A percentile compares a stretch with the other conserved stretches of the same genome.
Conservation (phyloP, 2,888 invertebrate species). For the Coenonympha arcania region DNA sequence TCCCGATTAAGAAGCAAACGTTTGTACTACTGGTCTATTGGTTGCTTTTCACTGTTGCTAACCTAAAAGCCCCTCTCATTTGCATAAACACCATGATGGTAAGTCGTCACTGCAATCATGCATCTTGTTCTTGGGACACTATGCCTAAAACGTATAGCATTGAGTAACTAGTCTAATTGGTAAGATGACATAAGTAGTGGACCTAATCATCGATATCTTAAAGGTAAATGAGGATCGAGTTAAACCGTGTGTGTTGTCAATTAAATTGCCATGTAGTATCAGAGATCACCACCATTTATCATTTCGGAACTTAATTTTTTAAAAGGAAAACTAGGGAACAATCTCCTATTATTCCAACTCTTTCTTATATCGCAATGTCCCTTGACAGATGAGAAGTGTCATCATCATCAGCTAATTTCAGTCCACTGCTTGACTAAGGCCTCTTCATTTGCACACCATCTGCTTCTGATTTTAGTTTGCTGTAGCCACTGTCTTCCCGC, state of each 20-base stretch:
- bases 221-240: slow-evolving; percentile 21
- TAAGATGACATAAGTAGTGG: slow-evolving; percentile 20
- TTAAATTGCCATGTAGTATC: slow-evolving; percentile 9
- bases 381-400: too few relatives aligned
- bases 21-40: too few relatives aligned
- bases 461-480: too few relatives aligned
- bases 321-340: too few relatives aligned
- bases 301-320: background rate
- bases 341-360: too few relatives aligned
- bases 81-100: background rate
- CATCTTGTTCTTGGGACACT: slow-evolving; percentile 10
- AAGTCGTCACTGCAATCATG: background rate
- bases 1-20: too few relatives aligned
- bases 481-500: too few relatives aligned
- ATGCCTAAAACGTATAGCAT: slow-evolving; percentile 11
- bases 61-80: background rate
- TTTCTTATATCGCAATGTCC: too few relatives aligned
- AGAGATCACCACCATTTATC: background rate
- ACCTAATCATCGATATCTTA: slow-evolving; percentile 19
- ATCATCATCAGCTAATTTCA: too few relatives aligned
- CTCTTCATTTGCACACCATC: too few relatives aligned
- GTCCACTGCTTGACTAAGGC: too few relatives aligned
- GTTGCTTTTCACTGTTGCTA: too few relatives aligned
- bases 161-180: slow-evolving; percentile 15
- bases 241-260: slow-evolving; percentile 16